These are phyloP conservation scores for Thamnaconus septentrionalis DNA, from an alignment of 2,113 vertebrate genomes.

Conservation along the genomic window DNA sequence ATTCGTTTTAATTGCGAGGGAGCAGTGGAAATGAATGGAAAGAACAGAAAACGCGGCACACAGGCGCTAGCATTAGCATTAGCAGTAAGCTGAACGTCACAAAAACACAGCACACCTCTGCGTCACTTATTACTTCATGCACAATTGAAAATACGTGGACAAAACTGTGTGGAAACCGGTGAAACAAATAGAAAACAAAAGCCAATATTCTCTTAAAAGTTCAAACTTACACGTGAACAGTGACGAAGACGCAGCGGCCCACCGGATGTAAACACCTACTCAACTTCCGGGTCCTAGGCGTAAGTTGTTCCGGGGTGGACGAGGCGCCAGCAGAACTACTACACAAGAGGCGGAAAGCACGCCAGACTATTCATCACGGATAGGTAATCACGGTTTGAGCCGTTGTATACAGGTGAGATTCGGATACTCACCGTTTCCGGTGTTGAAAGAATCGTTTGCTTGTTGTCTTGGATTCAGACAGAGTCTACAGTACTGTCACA, in stretches of 20 bases:
- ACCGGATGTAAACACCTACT: conserved; percentile 2
- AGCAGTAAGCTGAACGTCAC: background rate
- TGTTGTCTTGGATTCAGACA: conserved; percentile 16
- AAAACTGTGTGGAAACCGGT: too few species aligned
- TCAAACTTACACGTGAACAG: conserved; percentile 1
- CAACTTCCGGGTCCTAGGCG: conserved; percentile 23
- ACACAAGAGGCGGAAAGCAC: background rate
- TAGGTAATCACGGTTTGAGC: background rate
- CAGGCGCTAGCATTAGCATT: background rate
- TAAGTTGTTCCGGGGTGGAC: conserved; percentile 19
- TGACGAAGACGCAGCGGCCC: rapidly evolving
- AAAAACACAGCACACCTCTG: background rate
- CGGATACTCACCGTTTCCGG: background rate
- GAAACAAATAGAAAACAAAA: too few species aligned
- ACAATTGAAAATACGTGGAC: too few species aligned
- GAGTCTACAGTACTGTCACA: too few species aligned
- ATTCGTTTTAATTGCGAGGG: background rate
- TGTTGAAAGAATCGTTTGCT: background rate
- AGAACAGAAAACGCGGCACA: background rate
- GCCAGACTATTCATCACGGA: background rate
- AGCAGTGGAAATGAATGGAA: background rate
- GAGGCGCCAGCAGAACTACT: background rate
- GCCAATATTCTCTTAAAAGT: too few species aligned
- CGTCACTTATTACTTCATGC: background rate
- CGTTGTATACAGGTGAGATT: background rate